A percentile compares a stretch with the other conserved stretches of the same genome.
Evolutionary conservation across 2,888 invertebrate genomes (phyloP).

Genomic region (Drosophila putrida): DNA sequence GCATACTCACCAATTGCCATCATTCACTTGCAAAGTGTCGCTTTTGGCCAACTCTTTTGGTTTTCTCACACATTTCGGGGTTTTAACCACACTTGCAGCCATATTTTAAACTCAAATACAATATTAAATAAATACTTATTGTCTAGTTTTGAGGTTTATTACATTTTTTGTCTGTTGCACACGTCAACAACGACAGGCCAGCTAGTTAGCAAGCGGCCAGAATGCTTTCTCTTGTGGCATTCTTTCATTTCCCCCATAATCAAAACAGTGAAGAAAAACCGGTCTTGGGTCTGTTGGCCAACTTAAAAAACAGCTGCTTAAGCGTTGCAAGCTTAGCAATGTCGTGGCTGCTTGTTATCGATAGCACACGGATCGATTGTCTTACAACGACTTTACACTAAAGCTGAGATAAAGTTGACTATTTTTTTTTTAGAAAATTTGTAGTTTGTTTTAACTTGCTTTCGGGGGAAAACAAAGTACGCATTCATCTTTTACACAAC

Average conservation of each 20-base stretch:
- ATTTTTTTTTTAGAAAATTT: no score
- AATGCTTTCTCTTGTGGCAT: constrained; percentile 72
- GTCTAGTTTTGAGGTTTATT: constrained; percentile 2
- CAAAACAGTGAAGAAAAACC: constrained; percentile 60
- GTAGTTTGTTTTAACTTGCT: no score
- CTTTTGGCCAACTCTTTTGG: constrained; percentile 27
- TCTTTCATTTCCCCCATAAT: constrained; percentile 50
- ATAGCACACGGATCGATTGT: constrained; percentile 15
- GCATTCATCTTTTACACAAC: no score
- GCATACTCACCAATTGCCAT: constrained; percentile 50
- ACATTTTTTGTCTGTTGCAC: constrained; percentile 61
- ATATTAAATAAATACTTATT: background rate
- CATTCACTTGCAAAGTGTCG: background rate
- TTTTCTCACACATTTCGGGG: constrained; percentile 53
- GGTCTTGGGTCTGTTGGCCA: constrained; percentile 49
- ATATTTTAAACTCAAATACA: constrained; percentile 10
- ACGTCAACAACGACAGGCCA: constrained; percentile 64
- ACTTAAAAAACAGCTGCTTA: constrained; percentile 44
- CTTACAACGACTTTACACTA: background rate
- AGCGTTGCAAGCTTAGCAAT: constrained; percentile 25
- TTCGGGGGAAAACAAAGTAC: no score
- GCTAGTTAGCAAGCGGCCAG: constrained; percentile 24
- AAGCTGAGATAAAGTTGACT: no score
- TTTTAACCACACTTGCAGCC: constrained; percentile 70
- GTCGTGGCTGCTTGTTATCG: constrained; percentile 31